These are phyloP conservation scores for Koerneria pararmatus DNA, from an alignment of 2,888 invertebrate species.

Conservation along the genomic window DNA sequence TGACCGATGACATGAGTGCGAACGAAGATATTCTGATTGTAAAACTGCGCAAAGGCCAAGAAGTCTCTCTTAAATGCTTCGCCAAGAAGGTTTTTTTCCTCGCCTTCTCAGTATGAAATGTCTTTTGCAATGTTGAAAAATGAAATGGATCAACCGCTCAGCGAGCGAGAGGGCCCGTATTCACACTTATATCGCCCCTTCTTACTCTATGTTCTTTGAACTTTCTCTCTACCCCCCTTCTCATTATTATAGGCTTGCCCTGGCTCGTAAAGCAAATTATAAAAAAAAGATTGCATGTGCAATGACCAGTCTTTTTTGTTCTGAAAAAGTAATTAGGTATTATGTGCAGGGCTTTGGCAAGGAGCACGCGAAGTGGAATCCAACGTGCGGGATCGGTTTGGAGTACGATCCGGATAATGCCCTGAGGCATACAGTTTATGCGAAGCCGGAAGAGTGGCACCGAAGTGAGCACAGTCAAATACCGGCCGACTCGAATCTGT, in stretches of 20 bases:
- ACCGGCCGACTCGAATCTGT: no score
- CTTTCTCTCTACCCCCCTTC: no score
- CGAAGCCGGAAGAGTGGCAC: conserved; percentile 66
- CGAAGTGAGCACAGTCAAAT: conserved; percentile 89
- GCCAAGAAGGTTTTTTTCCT: conserved; percentile 75
- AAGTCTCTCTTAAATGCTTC: conserved; percentile 86
- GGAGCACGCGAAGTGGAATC: conserved; percentile 99
- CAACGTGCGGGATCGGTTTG: conserved; percentile 94
- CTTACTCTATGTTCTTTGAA: no score
- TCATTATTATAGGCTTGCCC: no score
- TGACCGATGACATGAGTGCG: conserved; percentile 24
- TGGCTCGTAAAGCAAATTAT: no score
- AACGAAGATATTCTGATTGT: conserved; percentile 70
- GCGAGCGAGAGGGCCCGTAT: conserved; percentile 29
- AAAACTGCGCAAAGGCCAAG: conserved; percentile 78
- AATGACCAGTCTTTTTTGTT: no score
- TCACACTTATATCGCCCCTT: background rate
- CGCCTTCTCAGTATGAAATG: background rate
- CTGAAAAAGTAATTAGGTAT: background rate
- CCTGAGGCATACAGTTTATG: conserved; percentile 78
- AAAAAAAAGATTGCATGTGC: no score
- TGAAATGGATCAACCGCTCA: conserved; percentile 27
- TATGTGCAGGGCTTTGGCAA: conserved; percentile 75
- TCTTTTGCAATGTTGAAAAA: background rate
- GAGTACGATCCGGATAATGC: conserved; percentile 99